Conservation (phyloP, 2,113 vertebrate species). For the Otis tarda region DNA sequence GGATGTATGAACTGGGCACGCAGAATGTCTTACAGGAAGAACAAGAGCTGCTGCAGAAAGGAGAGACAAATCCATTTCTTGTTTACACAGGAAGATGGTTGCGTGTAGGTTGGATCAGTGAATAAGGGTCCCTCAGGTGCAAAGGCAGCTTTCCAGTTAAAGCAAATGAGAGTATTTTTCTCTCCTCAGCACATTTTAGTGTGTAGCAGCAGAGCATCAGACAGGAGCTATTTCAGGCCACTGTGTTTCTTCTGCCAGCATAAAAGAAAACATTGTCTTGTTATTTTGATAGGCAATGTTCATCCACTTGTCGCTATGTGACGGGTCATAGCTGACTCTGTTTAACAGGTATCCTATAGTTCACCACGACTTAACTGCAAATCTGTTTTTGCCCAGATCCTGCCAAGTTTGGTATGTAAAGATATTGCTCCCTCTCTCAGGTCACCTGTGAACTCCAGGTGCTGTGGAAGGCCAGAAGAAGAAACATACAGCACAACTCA, state of each 20-base stretch:
- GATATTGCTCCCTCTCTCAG: not conserved
- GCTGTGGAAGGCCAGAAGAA: not conserved
- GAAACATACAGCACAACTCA: not conserved
- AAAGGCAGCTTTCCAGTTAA: slow-evolving; percentile 11
- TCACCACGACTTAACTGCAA: not conserved
- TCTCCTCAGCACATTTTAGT: slow-evolving; percentile 17
- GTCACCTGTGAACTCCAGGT: not conserved
- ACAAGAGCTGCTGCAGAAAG: not conserved
- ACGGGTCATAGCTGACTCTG: not conserved
- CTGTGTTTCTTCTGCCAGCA: slow-evolving; percentile 9
- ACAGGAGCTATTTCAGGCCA: slow-evolving; percentile 29
- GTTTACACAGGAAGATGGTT: not conserved
- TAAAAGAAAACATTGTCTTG: not conserved
- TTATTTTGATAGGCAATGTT: not conserved
- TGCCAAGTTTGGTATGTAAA: not conserved
- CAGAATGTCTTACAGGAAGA: not conserved
- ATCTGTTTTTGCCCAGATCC: not conserved
- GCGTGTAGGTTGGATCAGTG: not conserved
- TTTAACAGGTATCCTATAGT: not conserved
- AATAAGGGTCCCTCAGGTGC: not conserved
- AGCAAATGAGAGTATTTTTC: slow-evolving; percentile 26
- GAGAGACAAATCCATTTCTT: not conserved
- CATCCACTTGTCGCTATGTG: not conserved
- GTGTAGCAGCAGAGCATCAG: slow-evolving; percentile 33
- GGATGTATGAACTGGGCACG: not conserved